Base-by-base conservation (phyloP, 1,140 invertebrate genomes). In the Drosophila repleta region DNA sequence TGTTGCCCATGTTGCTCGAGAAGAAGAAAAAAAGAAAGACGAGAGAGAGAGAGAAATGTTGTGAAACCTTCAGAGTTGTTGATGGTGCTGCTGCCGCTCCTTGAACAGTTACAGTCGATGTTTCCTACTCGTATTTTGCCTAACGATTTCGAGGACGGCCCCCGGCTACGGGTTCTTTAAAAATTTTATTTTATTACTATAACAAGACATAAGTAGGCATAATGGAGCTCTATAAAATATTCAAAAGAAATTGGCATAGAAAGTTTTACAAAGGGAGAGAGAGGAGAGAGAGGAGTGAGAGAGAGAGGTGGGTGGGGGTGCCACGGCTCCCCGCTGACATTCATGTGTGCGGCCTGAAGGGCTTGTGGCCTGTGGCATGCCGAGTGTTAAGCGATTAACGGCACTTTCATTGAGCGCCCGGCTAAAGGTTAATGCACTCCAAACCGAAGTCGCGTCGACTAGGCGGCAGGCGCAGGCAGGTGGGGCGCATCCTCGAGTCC, bases 121-220 rank as follows among this genome's bases (percentile, higher is more conserved):
- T 80, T 76, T 65, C 45, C 35, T 45, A 46, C 58, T 63, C 35
- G 61, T 57, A 82, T 75, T 78, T 82, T 79, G 66, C 79, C 71
- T 83, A 83, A 83, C 75, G 78, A 75, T 61, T 79, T 67, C 39
- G 35, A 71, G 62, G 20, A 24, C 35, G 37, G 53, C 46, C 43
- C 11, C 58, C 46, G 13, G 15, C 43, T 35, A 37, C 11, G 18
- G 29, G 71, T 80, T 79, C 29, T 83, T 79, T 85, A 67, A 79
- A 90, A 90, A 90, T 90, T 90, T 85, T 77, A 85, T 90, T 90
- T 90, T 90, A 90, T 90, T 90, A 84, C 87, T 87, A 87, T 90
- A 87, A 90, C 87, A 90, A 90, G 79, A 80, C 81, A 82, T 90
- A 90, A 90, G 87, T 90, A 90, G 87, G 79, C 87, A 90, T 90